phyloP scores from a whole-genome alignment of 2,888 invertebrate species.

The Drosophila subsilvestris region DNA sequence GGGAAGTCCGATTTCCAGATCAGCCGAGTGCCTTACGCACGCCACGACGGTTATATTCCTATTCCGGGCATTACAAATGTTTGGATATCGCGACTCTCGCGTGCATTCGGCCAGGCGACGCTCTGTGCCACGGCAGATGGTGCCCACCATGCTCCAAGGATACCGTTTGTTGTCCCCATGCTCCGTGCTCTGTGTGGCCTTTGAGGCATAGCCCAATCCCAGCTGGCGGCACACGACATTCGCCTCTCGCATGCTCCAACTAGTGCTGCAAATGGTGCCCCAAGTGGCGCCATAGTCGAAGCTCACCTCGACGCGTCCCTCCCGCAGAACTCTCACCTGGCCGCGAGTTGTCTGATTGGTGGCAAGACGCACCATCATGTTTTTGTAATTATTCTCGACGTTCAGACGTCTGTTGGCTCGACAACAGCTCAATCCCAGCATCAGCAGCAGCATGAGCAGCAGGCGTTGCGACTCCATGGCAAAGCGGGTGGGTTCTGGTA shows the following conservation, averaged over 20 bases:
- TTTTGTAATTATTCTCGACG: slow-evolving; percentile 56
- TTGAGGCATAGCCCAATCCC: slow-evolving; percentile 72
- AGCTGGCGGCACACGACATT: slow-evolving; percentile 79
- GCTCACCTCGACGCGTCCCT: slow-evolving; percentile 80
- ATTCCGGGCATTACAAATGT: slow-evolving; percentile 58
- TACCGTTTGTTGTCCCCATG: slow-evolving; percentile 59
- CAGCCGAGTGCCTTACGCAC: slow-evolving; percentile 68
- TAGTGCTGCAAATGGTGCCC: slow-evolving; percentile 77
- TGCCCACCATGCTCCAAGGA: slow-evolving; percentile 77
- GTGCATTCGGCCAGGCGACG: slow-evolving; percentile 63
- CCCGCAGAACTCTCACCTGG: slow-evolving; percentile 37
- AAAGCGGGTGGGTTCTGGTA: slow-evolving; percentile 12
- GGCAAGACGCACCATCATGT: slow-evolving; percentile 72
- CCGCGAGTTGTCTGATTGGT: slow-evolving; percentile 13
- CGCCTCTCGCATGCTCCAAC: slow-evolving; percentile 77
- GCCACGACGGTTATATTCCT: slow-evolving; percentile 73
- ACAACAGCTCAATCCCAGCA: slow-evolving; percentile 9
- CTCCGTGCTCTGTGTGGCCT: slow-evolving; percentile 65
- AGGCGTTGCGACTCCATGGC: slow-evolving; percentile 41
- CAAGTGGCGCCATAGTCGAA: slow-evolving; percentile 70
- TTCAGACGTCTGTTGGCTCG: slow-evolving; percentile 31
- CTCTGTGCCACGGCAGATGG: slow-evolving; percentile 76
- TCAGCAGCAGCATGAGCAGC: slow-evolving; percentile 18
- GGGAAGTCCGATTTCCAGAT: slow-evolving; percentile 68
- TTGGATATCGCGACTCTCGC: slow-evolving; percentile 69